Conservation (phyloP, 2,797 vertebrate species). For the Percopsis omiscomaycus region DNA sequence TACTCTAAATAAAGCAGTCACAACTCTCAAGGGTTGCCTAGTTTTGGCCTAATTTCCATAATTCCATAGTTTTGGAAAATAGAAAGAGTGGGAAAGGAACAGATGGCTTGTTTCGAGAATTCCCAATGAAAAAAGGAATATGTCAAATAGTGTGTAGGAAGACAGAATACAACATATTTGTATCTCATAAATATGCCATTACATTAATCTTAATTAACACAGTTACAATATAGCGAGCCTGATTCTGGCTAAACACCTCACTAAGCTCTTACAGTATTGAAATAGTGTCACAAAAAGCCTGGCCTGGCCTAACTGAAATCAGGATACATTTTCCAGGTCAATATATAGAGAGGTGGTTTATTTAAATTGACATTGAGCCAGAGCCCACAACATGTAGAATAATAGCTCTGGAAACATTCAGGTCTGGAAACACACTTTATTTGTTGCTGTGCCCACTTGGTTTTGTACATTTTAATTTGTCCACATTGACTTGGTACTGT, state of each 20-base stretch:
- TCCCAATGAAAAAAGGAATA: too few species aligned
- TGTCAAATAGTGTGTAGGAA: too few species aligned
- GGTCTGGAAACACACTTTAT: not conserved
- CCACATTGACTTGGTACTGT: not conserved
- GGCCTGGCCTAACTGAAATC: slow-evolving; percentile 43
- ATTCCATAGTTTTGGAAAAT: too few species aligned
- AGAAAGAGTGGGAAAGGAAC: too few species aligned
- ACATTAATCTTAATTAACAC: not conserved
- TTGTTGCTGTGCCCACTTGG: not conserved
- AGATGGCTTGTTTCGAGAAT: too few species aligned
- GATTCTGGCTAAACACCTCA: slow-evolving; percentile 25
- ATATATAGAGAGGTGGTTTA: slow-evolving; percentile 20
- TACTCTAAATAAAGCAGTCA: too few species aligned
- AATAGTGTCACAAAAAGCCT: slow-evolving; percentile 19
- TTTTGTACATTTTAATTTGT: not conserved
- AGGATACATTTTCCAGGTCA: slow-evolving; percentile 39
- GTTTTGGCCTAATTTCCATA: too few species aligned
- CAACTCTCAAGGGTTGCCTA: too few species aligned
- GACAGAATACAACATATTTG: not conserved
- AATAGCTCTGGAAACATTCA: slow-evolving; percentile 10
- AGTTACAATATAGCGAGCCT: slow-evolving; percentile 16
- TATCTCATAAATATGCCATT: not conserved
- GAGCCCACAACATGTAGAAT: slow-evolving; percentile 27
- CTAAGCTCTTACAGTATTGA: slow-evolving; percentile 31
- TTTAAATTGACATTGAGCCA: slow-evolving; percentile 47